Base-by-base conservation (phyloP, 2,797 vertebrate genomes). In the Rhincodon typus region DNA sequence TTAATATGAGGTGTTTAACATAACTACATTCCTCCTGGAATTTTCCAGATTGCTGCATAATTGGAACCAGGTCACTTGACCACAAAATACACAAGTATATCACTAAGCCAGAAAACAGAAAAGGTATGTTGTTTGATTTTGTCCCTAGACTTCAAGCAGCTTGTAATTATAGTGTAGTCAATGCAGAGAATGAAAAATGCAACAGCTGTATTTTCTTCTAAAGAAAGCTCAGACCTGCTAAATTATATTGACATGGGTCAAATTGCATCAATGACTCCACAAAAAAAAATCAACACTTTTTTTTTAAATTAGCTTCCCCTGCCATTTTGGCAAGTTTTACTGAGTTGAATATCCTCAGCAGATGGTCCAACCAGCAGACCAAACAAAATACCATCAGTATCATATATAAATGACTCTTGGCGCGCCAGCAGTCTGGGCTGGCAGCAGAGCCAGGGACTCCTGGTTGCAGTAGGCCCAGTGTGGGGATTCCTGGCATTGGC, bases 41-140 rank as follows among this genome's bases (percentile, higher is more conserved):
- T 91, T 91, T 62, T 91, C 34, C 57, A 66, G 57, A 66, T 57
- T 91, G 88, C 88, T 62, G 15, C 88, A 66, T 91, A 91, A 91
- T 91, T 91, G 57, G 57, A 91, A 91, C 88, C 88, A 91, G 88
- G 53, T 91, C 88, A 91, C 15, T 91, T 91, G 88, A 66, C 57
- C 34, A n/a, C 66, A 91, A 91, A 91, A 66, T 91, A 66, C 34
- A 91, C 34, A 34, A 62, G 88, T 38, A 91, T 66, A 91, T 91
- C 88, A 66, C 53, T 91, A n/a, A 91, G 15, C 57, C 34, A 19
- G 88, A 91, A 91, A 66, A 66, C 57, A 66, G 34, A 66, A 91
- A 66, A 57, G 88, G 34, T 91, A 66, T 91, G 88, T 62, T 91
- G 57, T 91, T 91, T 66, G 57, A 21, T 91, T 66, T 91, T 91